Conservation (phyloP, 2,797 vertebrate species). For the Menidia menidia region DNA sequence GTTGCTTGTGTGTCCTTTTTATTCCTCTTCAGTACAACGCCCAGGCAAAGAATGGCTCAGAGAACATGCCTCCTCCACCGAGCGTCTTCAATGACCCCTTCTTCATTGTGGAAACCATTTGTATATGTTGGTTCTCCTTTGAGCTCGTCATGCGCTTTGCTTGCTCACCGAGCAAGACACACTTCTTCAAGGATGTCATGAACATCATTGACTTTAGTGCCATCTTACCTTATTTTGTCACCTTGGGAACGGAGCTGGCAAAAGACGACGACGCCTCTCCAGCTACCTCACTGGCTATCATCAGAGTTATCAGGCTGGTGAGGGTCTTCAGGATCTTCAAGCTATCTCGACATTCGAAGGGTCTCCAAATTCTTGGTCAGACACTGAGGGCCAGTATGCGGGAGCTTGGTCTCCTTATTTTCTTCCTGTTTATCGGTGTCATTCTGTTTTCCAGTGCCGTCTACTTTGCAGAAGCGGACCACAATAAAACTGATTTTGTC, state of each 20-base stretch:
- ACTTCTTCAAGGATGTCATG: conserved; percentile 93
- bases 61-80: conserved; percentile 45
- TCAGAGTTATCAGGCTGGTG: conserved; percentile 89
- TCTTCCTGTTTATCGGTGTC: conserved; percentile 92
- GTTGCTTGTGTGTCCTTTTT: conserved; percentile 28
- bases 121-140: conserved; percentile 92
- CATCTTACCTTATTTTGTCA: conserved; percentile 91
- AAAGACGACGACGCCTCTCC: conserved; percentile 85
- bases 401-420: conserved; percentile 90
- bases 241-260: conserved; percentile 89
- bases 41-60: conserved; percentile 63
- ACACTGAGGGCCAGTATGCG: conserved; percentile 90
- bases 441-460: conserved; percentile 92
- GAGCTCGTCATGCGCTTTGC: conserved; percentile 87
- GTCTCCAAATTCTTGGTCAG: conserved; percentile 91
- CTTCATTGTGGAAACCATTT: conserved; percentile 90
- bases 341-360: conserved; percentile 90
- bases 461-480: conserved; percentile 91
- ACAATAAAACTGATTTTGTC: conserved; percentile 83
- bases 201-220: conserved; percentile 93
- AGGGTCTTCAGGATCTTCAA: conserved; percentile 93
- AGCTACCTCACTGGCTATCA: conserved; percentile 88
- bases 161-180: conserved; percentile 85
- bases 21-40: conserved; percentile 42
- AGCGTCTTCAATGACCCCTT: conserved; percentile 86